Conservation (phyloP, 2,888 invertebrate species). For the Hymenopus coronatus region DNA sequence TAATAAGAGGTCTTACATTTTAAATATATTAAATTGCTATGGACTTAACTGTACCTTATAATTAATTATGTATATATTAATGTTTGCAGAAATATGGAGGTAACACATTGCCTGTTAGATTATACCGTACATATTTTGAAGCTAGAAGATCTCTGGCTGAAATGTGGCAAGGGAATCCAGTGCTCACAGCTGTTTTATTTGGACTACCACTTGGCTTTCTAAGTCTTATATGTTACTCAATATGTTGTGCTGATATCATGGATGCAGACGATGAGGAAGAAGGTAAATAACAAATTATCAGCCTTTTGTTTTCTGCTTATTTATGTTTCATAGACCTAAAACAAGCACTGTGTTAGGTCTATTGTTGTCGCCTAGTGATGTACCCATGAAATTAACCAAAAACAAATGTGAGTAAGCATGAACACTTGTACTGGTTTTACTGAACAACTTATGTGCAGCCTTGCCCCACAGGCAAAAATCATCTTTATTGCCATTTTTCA, state of each 20-base stretch:
- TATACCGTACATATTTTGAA: constrained; percentile 82
- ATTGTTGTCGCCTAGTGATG: too few species aligned
- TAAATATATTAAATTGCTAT: neutral
- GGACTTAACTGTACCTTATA: neutral
- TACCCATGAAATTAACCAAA: too few species aligned
- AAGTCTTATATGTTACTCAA: constrained; percentile 89
- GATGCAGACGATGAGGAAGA: constrained; percentile 84
- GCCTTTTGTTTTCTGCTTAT: neutral
- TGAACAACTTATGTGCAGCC: too few species aligned
- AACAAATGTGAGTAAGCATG: too few species aligned
- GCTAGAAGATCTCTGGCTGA: constrained; percentile 71
- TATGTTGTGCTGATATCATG: constrained; percentile 93
- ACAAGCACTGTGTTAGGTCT: too few species aligned
- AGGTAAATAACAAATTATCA: constrained; percentile 20
- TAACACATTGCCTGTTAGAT: constrained; percentile 68
- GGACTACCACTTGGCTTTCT: constrained; percentile 92
- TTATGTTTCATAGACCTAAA: too few species aligned
- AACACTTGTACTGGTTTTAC: too few species aligned
- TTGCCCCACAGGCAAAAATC: too few species aligned
- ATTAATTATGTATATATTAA: constrained; percentile 5
- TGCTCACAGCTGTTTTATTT: constrained; percentile 88
- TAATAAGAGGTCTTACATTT: too few species aligned
- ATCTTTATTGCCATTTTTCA: too few species aligned
- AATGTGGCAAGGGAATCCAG: constrained; percentile 93
- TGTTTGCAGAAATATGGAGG: constrained; percentile 76